Evolutionary conservation across 2,797 vertebrate species (phyloP).

Genomic region (Mormyrops attenuatus): DNA sequence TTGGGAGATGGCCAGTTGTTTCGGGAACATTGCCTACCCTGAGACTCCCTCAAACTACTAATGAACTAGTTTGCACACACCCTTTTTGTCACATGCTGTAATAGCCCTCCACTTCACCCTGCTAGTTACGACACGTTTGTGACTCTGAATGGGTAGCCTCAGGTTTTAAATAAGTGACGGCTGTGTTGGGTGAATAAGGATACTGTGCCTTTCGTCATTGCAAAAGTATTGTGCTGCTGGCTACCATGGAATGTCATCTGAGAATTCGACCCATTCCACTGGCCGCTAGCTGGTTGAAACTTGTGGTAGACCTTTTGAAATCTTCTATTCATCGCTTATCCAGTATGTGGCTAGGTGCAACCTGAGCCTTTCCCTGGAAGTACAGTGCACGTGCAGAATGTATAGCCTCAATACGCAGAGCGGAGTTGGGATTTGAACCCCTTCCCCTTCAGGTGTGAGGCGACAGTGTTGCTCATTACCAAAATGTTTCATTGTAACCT

Average conservation of each 20-base stretch:
- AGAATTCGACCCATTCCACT: neutral
- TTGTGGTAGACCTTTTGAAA: neutral
- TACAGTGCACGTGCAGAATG: neutral
- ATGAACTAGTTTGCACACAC: neutral
- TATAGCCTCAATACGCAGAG: neutral
- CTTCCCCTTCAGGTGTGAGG: neutral
- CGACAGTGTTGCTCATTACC: neutral
- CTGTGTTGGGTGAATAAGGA: neutral
- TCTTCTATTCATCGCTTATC: neutral
- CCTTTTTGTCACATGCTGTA: neutral
- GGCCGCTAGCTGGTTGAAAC: neutral
- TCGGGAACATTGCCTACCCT: neutral
- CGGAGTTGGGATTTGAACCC: neutral
- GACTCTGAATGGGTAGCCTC: neutral
- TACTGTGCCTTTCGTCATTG: neutral
- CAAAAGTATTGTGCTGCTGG: neutral
- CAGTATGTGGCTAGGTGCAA: neutral
- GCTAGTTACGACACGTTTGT: neutral
- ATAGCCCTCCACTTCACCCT: neutral
- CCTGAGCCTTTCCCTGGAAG: neutral
- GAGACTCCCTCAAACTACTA: neutral
- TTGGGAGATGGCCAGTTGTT: neutral
- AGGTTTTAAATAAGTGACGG: neutral
- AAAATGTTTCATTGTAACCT: neutral
- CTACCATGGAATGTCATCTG: neutral